Conservation (phyloP, 2,888 invertebrate genomes). For the Peribatodes rhomboidaria region DNA sequence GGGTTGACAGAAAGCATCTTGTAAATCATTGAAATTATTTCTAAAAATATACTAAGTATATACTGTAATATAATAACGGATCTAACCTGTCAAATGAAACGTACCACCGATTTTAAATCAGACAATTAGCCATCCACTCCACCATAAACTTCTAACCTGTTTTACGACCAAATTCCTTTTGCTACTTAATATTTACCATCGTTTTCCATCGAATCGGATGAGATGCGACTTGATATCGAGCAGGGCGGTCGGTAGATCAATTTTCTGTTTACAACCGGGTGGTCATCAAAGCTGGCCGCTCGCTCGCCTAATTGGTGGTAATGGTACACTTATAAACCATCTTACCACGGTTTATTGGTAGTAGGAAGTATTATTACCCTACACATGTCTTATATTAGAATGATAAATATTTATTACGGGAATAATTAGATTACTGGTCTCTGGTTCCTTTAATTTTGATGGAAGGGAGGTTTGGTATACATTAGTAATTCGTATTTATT, state of each 20-base stretch:
- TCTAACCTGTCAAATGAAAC: neutral
- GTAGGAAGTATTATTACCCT: conserved; percentile 45
- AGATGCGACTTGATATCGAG: conserved; percentile 55
- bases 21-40: no score
- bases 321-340: conserved; percentile 70
- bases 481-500: no score
- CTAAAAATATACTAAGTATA: no score
- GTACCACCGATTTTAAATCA: neutral
- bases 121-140: conserved; percentile 17
- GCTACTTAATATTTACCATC: conserved; percentile 35
- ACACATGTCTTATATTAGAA: conserved; percentile 43
- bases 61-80: no score
- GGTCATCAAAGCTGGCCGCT: conserved; percentile 78
- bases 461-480: conserved; percentile 3
- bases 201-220: conserved; percentile 53
- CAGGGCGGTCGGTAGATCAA: conserved; percentile 78
- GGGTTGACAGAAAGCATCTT: no score
- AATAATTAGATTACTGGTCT: conserved; percentile 47
- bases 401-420: conserved; percentile 49
- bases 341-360: conserved; percentile 56
- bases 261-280: conserved; percentile 79
- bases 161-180: conserved; percentile 44
- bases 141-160: conserved; percentile 48
- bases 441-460: conserved; percentile 29
- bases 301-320: conserved; percentile 79